A percentile compares a stretch with the other conserved stretches of the same genome.
Evolutionary conservation across 2,888 invertebrate species (phyloP).

Genomic region (Auanema sp.): DNA sequence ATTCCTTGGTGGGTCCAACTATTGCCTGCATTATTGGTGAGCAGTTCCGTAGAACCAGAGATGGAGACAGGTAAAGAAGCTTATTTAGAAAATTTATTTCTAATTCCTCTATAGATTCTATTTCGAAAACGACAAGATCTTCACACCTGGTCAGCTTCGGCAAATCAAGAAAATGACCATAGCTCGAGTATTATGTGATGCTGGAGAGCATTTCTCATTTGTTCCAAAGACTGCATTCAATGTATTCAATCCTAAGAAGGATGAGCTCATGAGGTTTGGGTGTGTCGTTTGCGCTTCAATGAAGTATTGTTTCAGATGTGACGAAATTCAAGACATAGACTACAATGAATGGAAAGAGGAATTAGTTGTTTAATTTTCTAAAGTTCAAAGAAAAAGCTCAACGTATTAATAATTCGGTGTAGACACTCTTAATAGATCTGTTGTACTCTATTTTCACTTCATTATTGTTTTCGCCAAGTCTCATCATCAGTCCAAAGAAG

Average conservation of each 20-base stretch:
- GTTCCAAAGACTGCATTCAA: constrained; percentile 56
- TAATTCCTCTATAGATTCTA: constrained; percentile 75
- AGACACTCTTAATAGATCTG: constrained; percentile 1
- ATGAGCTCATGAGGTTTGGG: constrained; percentile 18
- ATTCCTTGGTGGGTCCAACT: constrained; percentile 68
- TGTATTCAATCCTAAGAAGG: constrained; percentile 37
- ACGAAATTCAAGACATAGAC: constrained; percentile 41
- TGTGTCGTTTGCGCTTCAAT: background rate
- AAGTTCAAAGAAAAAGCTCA: background rate
- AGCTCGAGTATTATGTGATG: constrained; percentile 65
- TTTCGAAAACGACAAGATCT: constrained; percentile 86
- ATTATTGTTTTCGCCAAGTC: too few species aligned
- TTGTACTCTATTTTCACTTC: background rate
- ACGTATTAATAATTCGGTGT: background rate
- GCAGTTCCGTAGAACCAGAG: constrained; percentile 67
- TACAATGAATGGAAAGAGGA: constrained; percentile 45
- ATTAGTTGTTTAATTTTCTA: constrained; percentile 18
- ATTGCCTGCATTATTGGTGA: constrained; percentile 67
- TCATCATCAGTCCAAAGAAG: too few species aligned
- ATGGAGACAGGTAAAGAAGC: constrained; percentile 65
- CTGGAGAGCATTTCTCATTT: constrained; percentile 43
- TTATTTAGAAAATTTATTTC: too few species aligned
- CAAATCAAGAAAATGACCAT: constrained; percentile 81
- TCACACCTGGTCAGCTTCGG: constrained; percentile 81
- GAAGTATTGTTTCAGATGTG: constrained; percentile 29